A percentile compares a stretch with the other conserved stretches of the same genome.
Conservation (phyloP, 2,797 vertebrate species). For the Thalassophryne amazonica region DNA sequence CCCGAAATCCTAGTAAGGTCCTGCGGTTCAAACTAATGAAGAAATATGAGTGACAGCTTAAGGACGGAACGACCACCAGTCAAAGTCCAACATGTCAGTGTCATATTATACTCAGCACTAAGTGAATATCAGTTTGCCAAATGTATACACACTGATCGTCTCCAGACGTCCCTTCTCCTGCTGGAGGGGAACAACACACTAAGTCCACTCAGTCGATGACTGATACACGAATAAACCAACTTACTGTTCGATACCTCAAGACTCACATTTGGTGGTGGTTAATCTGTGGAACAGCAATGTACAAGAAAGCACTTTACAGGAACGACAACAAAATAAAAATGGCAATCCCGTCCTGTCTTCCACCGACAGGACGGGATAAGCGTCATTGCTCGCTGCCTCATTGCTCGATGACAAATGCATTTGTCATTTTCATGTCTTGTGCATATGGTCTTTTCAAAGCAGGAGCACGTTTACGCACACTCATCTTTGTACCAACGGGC, state of each 20-base stretch:
- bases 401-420: too few species aligned
- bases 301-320: too few species aligned
- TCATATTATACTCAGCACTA: constrained; percentile 19
- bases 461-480: too few species aligned
- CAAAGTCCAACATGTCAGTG: constrained; percentile 25
- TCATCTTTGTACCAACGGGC: too few species aligned
- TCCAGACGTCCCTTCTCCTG: constrained; percentile 10
- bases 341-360: too few species aligned
- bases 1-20: constrained; percentile 18
- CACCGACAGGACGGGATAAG: too few species aligned
- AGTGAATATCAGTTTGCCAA: constrained; percentile 46
- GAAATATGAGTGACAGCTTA: constrained; percentile 44
- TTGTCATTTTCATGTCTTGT: too few species aligned
- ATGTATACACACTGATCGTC: constrained; percentile 45
- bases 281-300: too few species aligned
- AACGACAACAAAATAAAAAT: too few species aligned
- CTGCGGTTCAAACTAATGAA: constrained; percentile 31
- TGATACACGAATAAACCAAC: constrained; percentile 19
- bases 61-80: constrained; percentile 22
- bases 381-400: too few species aligned
- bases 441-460: too few species aligned
- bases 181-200: constrained; percentile 3
- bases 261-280: too few species aligned
- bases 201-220: constrained; percentile 14
- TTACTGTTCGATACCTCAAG: neutral